Evolutionary conservation across 2,797 vertebrate species (phyloP), one percentile per base, ranked within the genome.

Genomic region (Dallia pectoralis): DNA sequence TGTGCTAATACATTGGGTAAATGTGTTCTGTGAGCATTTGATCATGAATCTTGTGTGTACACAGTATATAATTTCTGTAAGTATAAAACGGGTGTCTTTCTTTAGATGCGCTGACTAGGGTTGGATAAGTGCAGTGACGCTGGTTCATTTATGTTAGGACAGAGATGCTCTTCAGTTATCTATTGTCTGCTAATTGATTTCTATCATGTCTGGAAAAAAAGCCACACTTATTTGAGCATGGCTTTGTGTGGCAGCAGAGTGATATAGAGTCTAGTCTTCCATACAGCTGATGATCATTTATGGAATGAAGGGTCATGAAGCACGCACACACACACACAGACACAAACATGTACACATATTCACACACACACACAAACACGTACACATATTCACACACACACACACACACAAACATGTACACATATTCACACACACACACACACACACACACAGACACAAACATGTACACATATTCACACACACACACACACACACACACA

Each of bases 121-220:
- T 44, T 8, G 19, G 48, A n/a, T 56, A 61, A 73, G 72, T 18
- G 74, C 16, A 18, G 47, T 48, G 69, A 49, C 63, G 4, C 40
- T 40, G 53, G 66, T 73, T 73, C 70, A 47, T 77, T 70, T 74
- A 74, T 68, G 73, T 67, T 59, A 53, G 30, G 56, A 75, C 73
- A 67, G 69, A 81, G 67, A 61, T 73, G 77, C 68, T 81, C 81
- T 81, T 11, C 69, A 76, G 69, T 71, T 56, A 69, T 66, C 69
- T 44, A 77, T 81, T 78, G 77, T 84, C 69, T 61, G 29, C 77
- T 86, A 86, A 86, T 84, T 86, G 81, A 78, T 82, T 81, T 77
- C 82, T 80, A 78, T 81, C 72, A 76, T 83, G 67, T 70, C 51
- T 67, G 49, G 33, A 73, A 74, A 73, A 47, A 77, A 53, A 47